Conservation (phyloP, 92 coral and sea anemone species). For the Zoanthus sociatus region DNA sequence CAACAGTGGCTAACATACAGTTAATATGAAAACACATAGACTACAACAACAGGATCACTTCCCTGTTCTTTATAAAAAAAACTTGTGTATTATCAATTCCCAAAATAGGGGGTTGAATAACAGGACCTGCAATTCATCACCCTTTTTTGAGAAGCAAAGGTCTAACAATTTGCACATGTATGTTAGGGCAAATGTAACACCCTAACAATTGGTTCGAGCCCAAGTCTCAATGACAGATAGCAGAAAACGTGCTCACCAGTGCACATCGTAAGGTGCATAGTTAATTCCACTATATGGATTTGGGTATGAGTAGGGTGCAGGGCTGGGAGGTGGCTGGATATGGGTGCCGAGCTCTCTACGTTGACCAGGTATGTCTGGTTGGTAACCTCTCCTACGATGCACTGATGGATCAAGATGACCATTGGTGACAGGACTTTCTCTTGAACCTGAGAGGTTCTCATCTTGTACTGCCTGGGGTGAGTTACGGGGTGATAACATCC, state of each 20-base stretch:
- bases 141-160: no score
- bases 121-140: no score
- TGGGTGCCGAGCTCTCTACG: slow-evolving; percentile 32
- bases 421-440: slow-evolving; percentile 70
- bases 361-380: slow-evolving; percentile 4
- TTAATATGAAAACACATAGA: no score
- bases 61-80: no score
- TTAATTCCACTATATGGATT: not conserved
- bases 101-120: no score
- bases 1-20: no score
- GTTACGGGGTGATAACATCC: slow-evolving; percentile 85
- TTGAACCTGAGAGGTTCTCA: slow-evolving; percentile 74
- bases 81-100: no score
- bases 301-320: slow-evolving; percentile 17
- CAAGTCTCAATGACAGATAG: not conserved
- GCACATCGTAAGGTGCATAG: slow-evolving; percentile 22
- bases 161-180: no score
- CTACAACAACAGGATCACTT: no score
- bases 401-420: slow-evolving; percentile 76
- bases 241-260: slow-evolving; percentile 15
- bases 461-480: slow-evolving; percentile 96
- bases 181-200: no score
- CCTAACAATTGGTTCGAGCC: no score
- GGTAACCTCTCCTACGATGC: slow-evolving; percentile 21
- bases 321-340: slow-evolving; percentile 18